Conservation (phyloP, 2,797 vertebrate species). For the Neopelma chrysocephalum region DNA sequence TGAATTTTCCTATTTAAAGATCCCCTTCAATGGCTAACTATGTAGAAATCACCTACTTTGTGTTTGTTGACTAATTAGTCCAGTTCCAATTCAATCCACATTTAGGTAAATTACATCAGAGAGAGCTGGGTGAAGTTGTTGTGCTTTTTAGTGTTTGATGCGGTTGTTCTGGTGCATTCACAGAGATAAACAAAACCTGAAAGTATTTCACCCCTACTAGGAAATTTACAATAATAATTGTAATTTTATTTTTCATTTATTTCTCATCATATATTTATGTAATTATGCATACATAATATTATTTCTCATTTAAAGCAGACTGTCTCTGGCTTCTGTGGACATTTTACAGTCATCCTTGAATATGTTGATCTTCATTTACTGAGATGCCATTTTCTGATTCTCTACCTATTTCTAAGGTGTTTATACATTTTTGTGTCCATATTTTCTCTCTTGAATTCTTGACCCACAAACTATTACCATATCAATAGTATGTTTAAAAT, state of each 20-base stretch:
- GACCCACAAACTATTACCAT: neutral
- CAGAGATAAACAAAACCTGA: neutral
- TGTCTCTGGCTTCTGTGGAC: neutral
- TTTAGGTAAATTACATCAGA: conserved; percentile 30
- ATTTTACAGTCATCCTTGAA: neutral
- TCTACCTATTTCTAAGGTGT: neutral
- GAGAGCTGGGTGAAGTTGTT: neutral
- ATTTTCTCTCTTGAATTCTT: neutral
- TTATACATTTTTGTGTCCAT: neutral
- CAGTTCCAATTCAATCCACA: conserved; percentile 19
- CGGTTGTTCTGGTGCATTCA: neutral
- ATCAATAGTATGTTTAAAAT: neutral
- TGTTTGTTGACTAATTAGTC: conserved; percentile 12
- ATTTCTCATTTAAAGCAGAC: neutral
- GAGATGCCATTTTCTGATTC: neutral
- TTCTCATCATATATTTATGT: neutral
- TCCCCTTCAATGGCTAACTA: neutral
- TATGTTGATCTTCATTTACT: neutral
- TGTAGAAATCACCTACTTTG: neutral
- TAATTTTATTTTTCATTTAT: neutral
- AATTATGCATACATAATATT: neutral
- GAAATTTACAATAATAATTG: neutral
- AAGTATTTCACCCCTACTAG: neutral
- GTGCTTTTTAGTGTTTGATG: neutral
- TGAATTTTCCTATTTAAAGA: neutral